phyloP scores from a whole-genome alignment of 1,140 invertebrate species.

The Helicoverpa zea region DNA sequence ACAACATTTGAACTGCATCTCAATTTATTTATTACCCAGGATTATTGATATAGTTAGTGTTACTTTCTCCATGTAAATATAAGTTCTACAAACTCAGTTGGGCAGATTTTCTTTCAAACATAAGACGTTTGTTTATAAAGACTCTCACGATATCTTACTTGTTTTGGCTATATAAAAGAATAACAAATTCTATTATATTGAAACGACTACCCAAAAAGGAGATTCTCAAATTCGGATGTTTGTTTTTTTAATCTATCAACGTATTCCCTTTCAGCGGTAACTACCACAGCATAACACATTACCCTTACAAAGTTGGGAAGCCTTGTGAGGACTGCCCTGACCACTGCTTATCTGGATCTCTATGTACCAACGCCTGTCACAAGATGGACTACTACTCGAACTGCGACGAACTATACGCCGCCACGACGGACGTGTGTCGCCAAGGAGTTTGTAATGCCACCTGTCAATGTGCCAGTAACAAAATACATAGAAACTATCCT shows the following conservation, averaged over 20 bases:
- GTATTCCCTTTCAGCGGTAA: slow-evolving; percentile 89
- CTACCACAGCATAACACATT: slow-evolving; percentile 87
- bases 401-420: slow-evolving; percentile 89
- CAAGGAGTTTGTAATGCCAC: slow-evolving; percentile 90
- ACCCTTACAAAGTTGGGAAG: slow-evolving; percentile 90
- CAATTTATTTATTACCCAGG: too few species aligned
- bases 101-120: too few species aligned
- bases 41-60: too few species aligned
- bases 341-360: slow-evolving; percentile 87
- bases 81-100: too few species aligned
- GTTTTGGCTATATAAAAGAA: too few species aligned
- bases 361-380: slow-evolving; percentile 92
- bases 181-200: too few species aligned
- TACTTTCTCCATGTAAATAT: too few species aligned
- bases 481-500: slow-evolving; percentile 77
- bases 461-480: slow-evolving; percentile 89
- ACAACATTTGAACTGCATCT: too few species aligned
- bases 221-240: too few species aligned
- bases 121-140: neutral
- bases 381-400: slow-evolving; percentile 91
- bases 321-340: slow-evolving; percentile 89
- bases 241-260: neutral
- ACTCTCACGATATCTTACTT: neutral
- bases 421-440: slow-evolving; percentile 85
- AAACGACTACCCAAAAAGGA: too few species aligned